phyloP scores from a whole-genome alignment of 2,888 invertebrate species.

The Drosophila macrothrix region DNA sequence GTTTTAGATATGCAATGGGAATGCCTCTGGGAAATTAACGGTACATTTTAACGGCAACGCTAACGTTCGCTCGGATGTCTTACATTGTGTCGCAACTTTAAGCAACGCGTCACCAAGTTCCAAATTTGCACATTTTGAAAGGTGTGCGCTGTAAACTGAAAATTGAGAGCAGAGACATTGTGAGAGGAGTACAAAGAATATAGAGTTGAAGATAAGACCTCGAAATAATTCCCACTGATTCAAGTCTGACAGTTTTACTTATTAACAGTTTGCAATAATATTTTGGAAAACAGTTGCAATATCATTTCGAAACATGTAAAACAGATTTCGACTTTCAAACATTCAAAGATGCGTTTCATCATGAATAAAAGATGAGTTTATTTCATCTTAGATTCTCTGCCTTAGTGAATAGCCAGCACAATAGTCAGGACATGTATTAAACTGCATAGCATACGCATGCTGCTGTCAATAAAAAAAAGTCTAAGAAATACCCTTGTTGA shows the following conservation, averaged over 20 bases:
- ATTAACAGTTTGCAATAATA: background rate
- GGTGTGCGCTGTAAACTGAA: constrained; percentile 31
- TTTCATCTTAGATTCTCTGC: background rate
- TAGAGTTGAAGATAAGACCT: background rate
- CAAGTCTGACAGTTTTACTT: background rate
- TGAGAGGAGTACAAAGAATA: background rate
- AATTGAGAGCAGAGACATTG: constrained; percentile 1
- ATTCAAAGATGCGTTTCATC: background rate
- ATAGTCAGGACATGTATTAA: background rate
- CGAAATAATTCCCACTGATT: background rate
- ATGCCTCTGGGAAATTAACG: constrained; percentile 74
- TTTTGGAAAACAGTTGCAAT: background rate
- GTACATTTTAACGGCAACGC: constrained; percentile 63
- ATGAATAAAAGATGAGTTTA: background rate
- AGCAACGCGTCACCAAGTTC: constrained; percentile 22
- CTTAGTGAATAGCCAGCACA: background rate
- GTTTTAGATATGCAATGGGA: constrained; percentile 69
- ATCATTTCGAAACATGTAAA: background rate
- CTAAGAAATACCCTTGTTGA: background rate
- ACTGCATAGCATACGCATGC: background rate
- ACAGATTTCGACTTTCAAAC: background rate
- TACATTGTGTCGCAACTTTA: constrained; percentile 43
- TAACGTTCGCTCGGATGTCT: constrained; percentile 41
- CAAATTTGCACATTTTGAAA: constrained; percentile 42
- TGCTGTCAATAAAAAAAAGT: background rate